Percentiles rank a stretch among this genome's conserved stretches.
These are phyloP conservation scores for Callitettix versicolor DNA, from an alignment of 1,140 invertebrate species.

Conservation along the genomic window DNA sequence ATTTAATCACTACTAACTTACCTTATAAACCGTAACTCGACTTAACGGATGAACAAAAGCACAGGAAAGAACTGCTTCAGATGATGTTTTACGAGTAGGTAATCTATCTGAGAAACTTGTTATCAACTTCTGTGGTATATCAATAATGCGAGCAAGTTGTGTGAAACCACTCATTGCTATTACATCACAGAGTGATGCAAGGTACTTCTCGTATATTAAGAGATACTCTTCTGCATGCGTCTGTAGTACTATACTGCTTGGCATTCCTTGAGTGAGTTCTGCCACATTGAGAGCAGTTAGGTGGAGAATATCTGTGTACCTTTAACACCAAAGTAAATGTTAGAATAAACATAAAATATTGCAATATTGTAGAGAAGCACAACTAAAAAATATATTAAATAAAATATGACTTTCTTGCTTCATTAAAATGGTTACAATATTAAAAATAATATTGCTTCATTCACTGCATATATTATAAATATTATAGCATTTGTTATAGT, in stretches of 20 bases:
- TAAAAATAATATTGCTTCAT: too few relatives aligned
- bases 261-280: slow-evolving; percentile 29
- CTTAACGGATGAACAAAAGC: slow-evolving; percentile 47
- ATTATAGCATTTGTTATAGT: too few relatives aligned
- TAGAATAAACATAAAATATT: too few relatives aligned
- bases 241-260: slow-evolving; percentile 47
- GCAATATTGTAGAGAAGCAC: too few relatives aligned
- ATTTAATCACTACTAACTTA: too few relatives aligned
- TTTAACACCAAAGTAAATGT: slow-evolving; percentile 40
- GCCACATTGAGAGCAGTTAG: slow-evolving; percentile 53
- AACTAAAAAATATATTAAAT: background rate
- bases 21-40: slow-evolving; percentile 43
- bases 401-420: background rate
- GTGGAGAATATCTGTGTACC: slow-evolving; percentile 57
- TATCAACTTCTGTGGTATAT: slow-evolving; percentile 44
- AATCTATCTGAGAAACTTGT: slow-evolving; percentile 43
- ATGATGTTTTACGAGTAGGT: slow-evolving; percentile 36
- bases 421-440: too few relatives aligned
- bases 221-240: slow-evolving; percentile 61
- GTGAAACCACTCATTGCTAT: slow-evolving; percentile 59
- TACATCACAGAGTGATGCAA: slow-evolving; percentile 59
- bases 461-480: too few relatives aligned
- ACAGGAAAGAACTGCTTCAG: slow-evolving; percentile 42
- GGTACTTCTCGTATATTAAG: slow-evolving; percentile 59
- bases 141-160: slow-evolving; percentile 49